Conservation (phyloP, 2,113 vertebrate species). For the Pedetes capensis region DNA sequence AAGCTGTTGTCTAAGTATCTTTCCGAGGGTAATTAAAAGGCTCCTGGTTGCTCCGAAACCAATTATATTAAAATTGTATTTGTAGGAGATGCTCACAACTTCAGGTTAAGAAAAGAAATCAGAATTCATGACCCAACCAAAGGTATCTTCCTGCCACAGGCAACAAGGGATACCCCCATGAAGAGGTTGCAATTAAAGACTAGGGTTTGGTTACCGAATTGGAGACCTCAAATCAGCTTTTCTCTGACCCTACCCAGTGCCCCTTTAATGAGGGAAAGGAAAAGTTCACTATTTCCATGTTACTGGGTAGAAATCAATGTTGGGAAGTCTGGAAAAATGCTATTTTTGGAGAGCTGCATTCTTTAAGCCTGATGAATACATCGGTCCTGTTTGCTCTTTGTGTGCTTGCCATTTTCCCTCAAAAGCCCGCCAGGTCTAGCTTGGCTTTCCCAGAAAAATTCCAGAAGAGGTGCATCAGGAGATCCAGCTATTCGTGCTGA, state of each 20-base stretch:
- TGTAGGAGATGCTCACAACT: slow-evolving; percentile 41
- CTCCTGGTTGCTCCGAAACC: slow-evolving; percentile 33
- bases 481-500: neutral
- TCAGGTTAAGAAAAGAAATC: neutral
- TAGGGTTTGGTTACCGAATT: neutral
- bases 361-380: neutral
- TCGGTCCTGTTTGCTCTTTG: neutral
- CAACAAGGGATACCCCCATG: neutral
- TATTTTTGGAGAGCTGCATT: neutral
- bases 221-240: neutral
- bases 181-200: neutral
- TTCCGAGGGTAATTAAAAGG: slow-evolving; percentile 69
- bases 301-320: slow-evolving; percentile 71
- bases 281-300: slow-evolving; percentile 71
- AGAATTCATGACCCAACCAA: neutral
- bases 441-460: neutral
- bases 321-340: neutral
- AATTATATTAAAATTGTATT: slow-evolving; percentile 55
- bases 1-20: slow-evolving; percentile 69
- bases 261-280: slow-evolving; percentile 70
- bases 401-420: neutral
- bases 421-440: neutral
- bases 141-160: neutral
- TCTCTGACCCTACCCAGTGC: neutral
- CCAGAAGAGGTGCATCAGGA: neutral